A percentile compares a stretch with the other conserved stretches of the same genome.
phyloP scores from a whole-genome alignment of 2,888 invertebrate genomes.

The Chelonus formosanus region DNA sequence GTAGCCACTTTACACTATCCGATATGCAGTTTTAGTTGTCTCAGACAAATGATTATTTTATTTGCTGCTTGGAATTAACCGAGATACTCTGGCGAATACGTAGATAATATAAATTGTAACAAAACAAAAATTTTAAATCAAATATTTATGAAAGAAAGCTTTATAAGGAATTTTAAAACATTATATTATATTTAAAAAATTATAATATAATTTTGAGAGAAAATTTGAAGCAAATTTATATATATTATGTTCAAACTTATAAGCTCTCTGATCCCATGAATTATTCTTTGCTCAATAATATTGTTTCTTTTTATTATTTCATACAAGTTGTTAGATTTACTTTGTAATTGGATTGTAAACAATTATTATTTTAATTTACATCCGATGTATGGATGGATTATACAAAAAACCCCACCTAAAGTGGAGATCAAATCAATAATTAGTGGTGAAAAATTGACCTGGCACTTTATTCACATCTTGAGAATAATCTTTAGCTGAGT shows the following conservation, averaged over 20 bases:
- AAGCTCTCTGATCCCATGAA: too few species aligned
- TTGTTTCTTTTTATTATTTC: too few species aligned
- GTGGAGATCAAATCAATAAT: not conserved
- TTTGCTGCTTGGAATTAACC: constrained; percentile 8
- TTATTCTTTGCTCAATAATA: too few species aligned
- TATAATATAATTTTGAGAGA: too few species aligned
- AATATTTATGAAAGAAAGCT: not conserved
- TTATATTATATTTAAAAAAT: too few species aligned
- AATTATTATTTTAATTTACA: too few species aligned
- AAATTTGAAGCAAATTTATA: too few species aligned
- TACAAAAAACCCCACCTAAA: not conserved
- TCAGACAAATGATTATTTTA: not conserved
- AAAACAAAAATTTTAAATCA: not conserved
- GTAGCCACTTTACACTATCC: too few species aligned
- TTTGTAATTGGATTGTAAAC: too few species aligned
- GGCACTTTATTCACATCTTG: not conserved
- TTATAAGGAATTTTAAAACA: too few species aligned
- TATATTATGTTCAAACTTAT: too few species aligned
- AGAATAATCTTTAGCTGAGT: not conserved
- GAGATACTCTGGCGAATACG: not conserved
- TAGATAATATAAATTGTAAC: not conserved
- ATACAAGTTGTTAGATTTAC: too few species aligned
- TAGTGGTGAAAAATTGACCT: not conserved
- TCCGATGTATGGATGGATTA: not conserved
- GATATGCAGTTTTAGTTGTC: not conserved